phyloP scores from a whole-genome alignment of 2,888 invertebrate species.

The Alsophila aescularia region DNA sequence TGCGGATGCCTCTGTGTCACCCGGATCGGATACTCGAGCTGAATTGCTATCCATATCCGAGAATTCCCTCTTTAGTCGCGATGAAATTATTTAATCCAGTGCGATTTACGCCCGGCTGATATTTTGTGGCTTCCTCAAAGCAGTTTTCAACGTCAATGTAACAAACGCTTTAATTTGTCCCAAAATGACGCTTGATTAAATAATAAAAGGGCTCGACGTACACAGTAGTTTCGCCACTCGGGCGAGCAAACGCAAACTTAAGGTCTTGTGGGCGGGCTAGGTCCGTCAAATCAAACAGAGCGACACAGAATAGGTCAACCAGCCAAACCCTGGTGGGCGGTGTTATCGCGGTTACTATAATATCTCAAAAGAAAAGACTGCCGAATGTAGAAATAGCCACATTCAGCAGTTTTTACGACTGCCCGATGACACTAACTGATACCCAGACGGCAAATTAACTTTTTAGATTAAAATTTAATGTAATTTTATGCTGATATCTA shows the following conservation, averaged over 20 bases:
- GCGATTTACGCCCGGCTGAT: conserved; percentile 29
- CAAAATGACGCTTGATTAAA: conserved; percentile 29
- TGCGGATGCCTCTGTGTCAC: conserved; percentile 53
- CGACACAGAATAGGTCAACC: conserved; percentile 64
- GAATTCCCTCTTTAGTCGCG: conserved; percentile 37
- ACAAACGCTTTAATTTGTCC: conserved; percentile 27
- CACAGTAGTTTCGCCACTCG: conserved; percentile 23
- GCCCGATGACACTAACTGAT: conserved; percentile 31
- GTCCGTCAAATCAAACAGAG: conserved; percentile 39
- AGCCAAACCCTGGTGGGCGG: conserved; percentile 46
- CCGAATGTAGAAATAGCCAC: no score
- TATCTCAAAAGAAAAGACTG: conserved; percentile 49
- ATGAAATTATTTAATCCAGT: conserved; percentile 43
- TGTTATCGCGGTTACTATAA: conserved; percentile 62
- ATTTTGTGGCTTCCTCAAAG: conserved; percentile 18
- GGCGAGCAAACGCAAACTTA: conserved; percentile 37
- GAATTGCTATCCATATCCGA: conserved; percentile 38
- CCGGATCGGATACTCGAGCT: conserved; percentile 35
- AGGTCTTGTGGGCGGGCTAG: conserved; percentile 46
- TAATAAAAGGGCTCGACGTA: conserved; percentile 28
- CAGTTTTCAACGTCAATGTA: conserved; percentile 28
- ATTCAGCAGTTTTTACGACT: conserved; percentile 49
- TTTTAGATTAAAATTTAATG: conserved; percentile 49
- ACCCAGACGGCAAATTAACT: conserved; percentile 35
- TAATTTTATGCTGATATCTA: conserved; percentile 34